phyloP scores from a whole-genome alignment of 2,888 invertebrate species.

The Drosophila infuscata region DNA sequence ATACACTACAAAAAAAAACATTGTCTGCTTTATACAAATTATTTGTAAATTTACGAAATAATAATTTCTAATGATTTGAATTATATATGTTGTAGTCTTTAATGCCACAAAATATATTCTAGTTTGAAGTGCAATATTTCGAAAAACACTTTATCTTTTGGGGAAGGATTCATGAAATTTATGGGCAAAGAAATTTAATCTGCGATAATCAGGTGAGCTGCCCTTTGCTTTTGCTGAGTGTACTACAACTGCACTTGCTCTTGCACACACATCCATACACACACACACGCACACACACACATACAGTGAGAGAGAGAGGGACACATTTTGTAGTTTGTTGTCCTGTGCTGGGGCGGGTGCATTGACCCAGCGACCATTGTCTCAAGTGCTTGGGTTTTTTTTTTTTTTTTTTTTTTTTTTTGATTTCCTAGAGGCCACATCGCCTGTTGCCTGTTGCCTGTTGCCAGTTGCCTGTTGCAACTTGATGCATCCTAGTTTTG shows the following conservation, averaged over 20 bases:
- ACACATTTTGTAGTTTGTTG: conserved; percentile 45
- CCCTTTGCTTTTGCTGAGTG: not conserved
- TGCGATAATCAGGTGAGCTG: not conserved
- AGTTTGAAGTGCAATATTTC: not conserved
- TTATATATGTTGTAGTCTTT: not conserved
- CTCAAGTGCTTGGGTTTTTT: conserved; percentile 45
- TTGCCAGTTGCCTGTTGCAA: conserved; percentile 21
- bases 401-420: conserved; percentile 24
- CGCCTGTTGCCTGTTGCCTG: conserved; percentile 18
- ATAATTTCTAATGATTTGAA: not conserved
- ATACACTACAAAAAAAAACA: not conserved
- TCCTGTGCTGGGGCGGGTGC: conserved; percentile 50
- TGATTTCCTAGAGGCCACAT: conserved; percentile 47
- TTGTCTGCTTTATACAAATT: not conserved
- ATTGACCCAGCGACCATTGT: conserved; percentile 55
- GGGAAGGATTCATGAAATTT: not conserved
- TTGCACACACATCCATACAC: conserved; percentile 5
- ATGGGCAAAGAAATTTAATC: not conserved
- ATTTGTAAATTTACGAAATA: not conserved
- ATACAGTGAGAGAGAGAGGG: not conserved
- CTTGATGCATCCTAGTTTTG: conserved; percentile 48
- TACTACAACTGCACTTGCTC: conserved; percentile 8
- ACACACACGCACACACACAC: not conserved
- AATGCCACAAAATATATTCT: not conserved
- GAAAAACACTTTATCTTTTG: not conserved